Percentiles rank a stretch among this genome's conserved stretches.
These are phyloP conservation scores for Phenganax subtilis DNA, from an alignment of 92 coral and sea anemone genomes.

Conservation along the genomic window DNA sequence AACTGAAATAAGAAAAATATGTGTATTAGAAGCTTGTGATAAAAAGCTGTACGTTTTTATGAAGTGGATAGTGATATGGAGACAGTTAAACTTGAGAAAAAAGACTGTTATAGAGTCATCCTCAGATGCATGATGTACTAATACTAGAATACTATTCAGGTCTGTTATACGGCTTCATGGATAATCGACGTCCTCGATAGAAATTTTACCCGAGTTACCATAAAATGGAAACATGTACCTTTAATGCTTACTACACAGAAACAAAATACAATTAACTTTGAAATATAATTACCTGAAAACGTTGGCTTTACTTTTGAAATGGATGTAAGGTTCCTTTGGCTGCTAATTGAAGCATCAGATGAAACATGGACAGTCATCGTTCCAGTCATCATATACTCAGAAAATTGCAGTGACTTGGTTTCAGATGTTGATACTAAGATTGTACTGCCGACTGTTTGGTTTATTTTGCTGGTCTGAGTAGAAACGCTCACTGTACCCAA, in stretches of 20 bases:
- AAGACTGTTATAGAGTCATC: background rate
- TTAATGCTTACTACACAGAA: no score
- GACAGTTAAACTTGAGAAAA: background rate
- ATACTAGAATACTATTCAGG: no score
- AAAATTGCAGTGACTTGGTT: conserved; percentile 1
- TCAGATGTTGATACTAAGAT: background rate
- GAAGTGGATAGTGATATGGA: background rate
- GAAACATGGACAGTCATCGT: background rate
- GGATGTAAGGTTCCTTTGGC: background rate
- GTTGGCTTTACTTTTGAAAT: background rate
- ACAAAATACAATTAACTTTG: background rate
- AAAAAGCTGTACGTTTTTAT: background rate
- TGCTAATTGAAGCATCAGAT: background rate
- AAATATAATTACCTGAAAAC: conserved; percentile 5
- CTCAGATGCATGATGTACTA: no score
- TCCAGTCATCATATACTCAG: background rate
- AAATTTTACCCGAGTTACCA: no score
- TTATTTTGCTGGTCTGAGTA: background rate
- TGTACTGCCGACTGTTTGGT: background rate
- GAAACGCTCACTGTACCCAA: background rate
- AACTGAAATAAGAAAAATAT: conserved; percentile 19
- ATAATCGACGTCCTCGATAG: no score
- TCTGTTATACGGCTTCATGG: no score
- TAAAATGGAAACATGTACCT: no score
- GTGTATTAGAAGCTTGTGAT: background rate